Evolutionary conservation across 2,113 vertebrate genomes (phyloP).

Genomic region (Brienomyrus brachyistius): DNA sequence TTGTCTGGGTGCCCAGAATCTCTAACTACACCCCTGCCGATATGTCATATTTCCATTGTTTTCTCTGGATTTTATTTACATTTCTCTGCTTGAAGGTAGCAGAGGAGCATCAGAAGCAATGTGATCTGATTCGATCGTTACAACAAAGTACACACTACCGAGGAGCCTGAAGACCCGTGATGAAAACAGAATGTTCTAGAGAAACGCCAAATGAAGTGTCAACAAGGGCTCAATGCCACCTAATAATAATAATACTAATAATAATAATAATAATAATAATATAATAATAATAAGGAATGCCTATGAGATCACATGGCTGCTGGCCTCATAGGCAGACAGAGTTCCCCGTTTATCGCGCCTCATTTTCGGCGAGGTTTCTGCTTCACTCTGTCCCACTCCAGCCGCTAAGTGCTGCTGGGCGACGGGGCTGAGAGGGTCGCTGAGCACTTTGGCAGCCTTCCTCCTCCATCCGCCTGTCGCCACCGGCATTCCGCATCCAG

Average conservation of each 20-base stretch:
- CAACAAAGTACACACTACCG: background rate
- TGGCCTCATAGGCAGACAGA: slow-evolving; percentile 2
- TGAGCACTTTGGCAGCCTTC: slow-evolving; percentile 22
- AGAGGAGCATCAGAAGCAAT: background rate
- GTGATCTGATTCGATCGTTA: background rate
- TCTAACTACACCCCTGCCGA: background rate
- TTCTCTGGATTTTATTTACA: background rate
- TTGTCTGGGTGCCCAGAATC: background rate
- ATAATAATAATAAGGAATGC: background rate
- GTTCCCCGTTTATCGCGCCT: slow-evolving; percentile 26
- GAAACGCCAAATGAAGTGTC: background rate
- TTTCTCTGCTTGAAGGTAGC: background rate
- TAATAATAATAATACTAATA: background rate
- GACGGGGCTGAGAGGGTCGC: slow-evolving; percentile 16
- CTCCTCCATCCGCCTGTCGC: slow-evolving; percentile 23
- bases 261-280: background rate
- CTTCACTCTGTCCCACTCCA: slow-evolving; percentile 29
- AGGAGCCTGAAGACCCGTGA: background rate
- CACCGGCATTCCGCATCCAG: slow-evolving; percentile 36
- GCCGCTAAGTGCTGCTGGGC: slow-evolving; percentile 15
- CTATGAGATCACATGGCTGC: slow-evolving; percentile 23
- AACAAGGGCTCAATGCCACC: background rate
- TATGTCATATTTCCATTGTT: background rate
- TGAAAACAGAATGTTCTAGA: background rate
- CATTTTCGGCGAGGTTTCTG: slow-evolving; percentile 26